Evolutionary conservation across 2,113 vertebrate species (phyloP).

Genomic region (Semnornis frantzii): DNA sequence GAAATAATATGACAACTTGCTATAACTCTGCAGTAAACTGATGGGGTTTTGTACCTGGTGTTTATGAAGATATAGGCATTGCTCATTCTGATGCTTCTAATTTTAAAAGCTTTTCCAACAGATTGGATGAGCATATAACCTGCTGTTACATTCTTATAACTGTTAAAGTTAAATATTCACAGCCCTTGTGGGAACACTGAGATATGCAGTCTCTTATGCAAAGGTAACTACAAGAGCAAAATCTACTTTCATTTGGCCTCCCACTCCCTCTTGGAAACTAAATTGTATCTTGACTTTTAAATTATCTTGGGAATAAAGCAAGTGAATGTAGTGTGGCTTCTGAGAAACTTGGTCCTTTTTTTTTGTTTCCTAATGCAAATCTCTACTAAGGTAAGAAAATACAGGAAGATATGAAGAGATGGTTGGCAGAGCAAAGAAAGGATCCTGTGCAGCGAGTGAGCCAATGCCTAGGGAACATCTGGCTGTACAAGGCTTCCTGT

Average conservation of each 20-base stretch:
- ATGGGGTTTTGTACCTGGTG: constrained; percentile 22
- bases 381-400: not conserved
- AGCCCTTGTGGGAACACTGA: constrained; percentile 39
- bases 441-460: not conserved
- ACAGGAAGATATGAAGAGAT: not conserved
- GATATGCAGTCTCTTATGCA: not conserved
- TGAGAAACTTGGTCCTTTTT: not conserved
- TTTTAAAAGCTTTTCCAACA: constrained; percentile 48
- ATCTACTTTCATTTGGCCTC: constrained; percentile 40
- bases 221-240: constrained; percentile 41
- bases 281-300: not conserved
- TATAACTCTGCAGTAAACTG: not conserved
- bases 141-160: constrained; percentile 38
- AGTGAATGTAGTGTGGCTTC: not conserved
- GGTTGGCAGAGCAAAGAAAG: not conserved
- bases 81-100: constrained; percentile 47
- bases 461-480: not conserved
- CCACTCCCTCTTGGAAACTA: not conserved
- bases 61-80: constrained; percentile 49
- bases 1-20: not conserved
- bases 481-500: not conserved
- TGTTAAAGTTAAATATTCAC: constrained; percentile 29
- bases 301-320: not conserved
- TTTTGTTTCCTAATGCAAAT: not conserved
- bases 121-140: constrained; percentile 50